Conservation (phyloP, 2,113 vertebrate species). For the Oryctolagus cuniculus region DNA sequence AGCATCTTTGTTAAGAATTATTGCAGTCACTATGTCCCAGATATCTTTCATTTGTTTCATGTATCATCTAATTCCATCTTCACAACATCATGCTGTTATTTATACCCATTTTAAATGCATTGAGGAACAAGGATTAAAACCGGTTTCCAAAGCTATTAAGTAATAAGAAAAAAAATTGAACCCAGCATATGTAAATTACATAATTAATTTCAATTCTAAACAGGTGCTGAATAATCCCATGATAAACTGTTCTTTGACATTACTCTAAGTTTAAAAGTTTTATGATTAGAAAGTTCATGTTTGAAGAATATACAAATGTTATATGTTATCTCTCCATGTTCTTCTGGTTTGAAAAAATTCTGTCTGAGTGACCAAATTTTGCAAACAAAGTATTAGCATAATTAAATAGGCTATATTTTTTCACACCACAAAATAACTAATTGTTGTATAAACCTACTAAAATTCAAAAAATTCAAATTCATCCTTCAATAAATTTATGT, state of each 20-base stretch:
- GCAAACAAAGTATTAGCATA: background rate
- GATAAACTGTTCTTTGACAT: background rate
- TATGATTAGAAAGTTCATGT: background rate
- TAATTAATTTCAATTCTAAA: conserved; percentile 17
- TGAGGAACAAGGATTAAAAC: background rate
- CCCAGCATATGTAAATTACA: background rate
- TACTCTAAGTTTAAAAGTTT: background rate
- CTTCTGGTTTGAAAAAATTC: background rate
- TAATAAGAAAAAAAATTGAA: background rate
- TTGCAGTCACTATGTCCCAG: background rate
- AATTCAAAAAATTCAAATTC: background rate
- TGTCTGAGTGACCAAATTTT: background rate
- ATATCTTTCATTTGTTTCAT: background rate
- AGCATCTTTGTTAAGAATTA: background rate
- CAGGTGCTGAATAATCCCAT: background rate
- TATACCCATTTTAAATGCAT: background rate
- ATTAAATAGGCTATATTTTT: background rate
- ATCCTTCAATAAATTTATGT: background rate
- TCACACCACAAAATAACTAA: background rate
- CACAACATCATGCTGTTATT: background rate
- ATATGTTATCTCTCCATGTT: background rate
- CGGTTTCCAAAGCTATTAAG: background rate
- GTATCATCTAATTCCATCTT: background rate
- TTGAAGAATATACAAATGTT: background rate
- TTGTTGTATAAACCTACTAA: background rate